phyloP scores from a whole-genome alignment of 2,113 vertebrate species.

The Synchiropus splendidus region DNA sequence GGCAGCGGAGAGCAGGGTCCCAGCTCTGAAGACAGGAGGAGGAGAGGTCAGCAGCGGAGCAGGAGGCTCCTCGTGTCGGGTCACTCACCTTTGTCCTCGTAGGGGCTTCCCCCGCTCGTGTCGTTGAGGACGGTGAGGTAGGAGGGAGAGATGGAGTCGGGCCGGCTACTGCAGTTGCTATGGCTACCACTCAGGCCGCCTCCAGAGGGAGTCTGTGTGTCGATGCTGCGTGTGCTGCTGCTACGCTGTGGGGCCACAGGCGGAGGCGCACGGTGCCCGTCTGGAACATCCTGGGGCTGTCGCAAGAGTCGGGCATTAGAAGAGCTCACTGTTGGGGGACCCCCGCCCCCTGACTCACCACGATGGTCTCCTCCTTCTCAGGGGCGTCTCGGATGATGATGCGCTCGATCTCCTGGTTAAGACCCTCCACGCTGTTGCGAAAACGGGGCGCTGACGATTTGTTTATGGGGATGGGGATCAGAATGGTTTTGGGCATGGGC shows the following conservation, averaged over 20 bases:
- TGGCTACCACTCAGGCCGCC: conserved; percentile 74
- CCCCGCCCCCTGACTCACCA: conserved; percentile 72
- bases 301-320: background rate
- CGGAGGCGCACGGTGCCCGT: conserved; percentile 90
- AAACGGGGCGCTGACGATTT: conserved; percentile 90
- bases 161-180: conserved; percentile 90
- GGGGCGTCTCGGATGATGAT: conserved; percentile 95
- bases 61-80: background rate
- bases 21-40: conserved; percentile 69
- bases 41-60: conserved; percentile 1
- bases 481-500: conserved; percentile 86
- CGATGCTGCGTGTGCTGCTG: conserved; percentile 94
- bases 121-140: conserved; percentile 90
- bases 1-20: conserved; percentile 91
- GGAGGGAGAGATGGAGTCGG: conserved; percentile 87
- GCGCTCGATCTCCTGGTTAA: conserved; percentile 96
- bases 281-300: conserved; percentile 92
- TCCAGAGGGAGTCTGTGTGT: conserved; percentile 90
- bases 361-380: conserved; percentile 87
- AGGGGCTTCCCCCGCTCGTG: conserved; percentile 79
- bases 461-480: conserved; percentile 88
- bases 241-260: conserved; percentile 80
- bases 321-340: background rate
- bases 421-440: conserved; percentile 93
- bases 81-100: conserved; percentile 86